Percentiles rank a stretch among this genome's conserved stretches.
Evolutionary conservation across 2,113 vertebrate species (phyloP).

Genomic region (Petroica traversi): DNA sequence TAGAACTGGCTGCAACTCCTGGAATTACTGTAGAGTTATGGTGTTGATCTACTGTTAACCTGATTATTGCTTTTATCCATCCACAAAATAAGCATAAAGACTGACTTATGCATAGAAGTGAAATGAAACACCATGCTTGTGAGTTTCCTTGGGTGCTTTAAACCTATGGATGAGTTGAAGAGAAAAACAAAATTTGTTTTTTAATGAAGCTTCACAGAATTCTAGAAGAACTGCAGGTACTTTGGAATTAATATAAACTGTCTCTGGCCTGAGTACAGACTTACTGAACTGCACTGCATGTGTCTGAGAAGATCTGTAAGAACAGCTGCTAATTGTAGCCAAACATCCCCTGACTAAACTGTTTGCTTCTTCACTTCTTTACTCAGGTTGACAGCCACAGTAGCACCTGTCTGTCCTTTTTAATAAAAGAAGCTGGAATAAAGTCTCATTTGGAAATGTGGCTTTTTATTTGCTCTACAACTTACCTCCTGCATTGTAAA

Average conservation of each 20-base stretch:
- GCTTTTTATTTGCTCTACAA: background rate
- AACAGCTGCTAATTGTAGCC: background rate
- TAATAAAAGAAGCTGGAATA: background rate
- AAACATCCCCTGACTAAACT: background rate
- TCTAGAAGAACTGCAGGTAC: background rate
- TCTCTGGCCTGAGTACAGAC: background rate
- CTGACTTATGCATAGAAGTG: background rate
- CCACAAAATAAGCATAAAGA: background rate
- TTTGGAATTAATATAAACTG: background rate
- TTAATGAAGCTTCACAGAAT: background rate
- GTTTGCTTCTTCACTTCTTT: background rate
- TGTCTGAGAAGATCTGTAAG: background rate
- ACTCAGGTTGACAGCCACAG: background rate
- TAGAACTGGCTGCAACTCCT: background rate
- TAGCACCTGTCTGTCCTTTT: background rate
- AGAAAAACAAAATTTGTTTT: background rate
- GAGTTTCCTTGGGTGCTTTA: background rate
- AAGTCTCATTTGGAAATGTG: background rate
- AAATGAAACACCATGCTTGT: background rate
- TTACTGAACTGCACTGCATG: background rate
- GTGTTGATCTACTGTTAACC: background rate
- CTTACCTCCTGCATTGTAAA: background rate
- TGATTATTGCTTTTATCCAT: background rate
- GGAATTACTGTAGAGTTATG: background rate
- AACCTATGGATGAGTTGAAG: background rate